Evolutionary conservation across 30 jellyfish, hydroid and myxozoan genomes (phyloP).

Genomic region (Turritopsis rubra): DNA sequence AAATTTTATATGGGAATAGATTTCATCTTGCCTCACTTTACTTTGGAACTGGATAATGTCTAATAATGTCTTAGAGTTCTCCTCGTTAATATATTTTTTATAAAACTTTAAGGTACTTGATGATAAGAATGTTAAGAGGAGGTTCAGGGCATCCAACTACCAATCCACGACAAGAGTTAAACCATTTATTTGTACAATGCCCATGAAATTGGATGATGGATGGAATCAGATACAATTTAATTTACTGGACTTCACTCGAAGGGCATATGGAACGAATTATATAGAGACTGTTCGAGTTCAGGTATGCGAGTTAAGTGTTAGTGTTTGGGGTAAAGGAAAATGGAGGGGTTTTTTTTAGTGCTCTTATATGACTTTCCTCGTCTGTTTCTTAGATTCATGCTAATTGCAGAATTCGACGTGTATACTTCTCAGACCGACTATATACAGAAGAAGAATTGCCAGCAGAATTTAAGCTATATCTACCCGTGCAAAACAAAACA

Average conservation of each 20-base stretch:
- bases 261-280: constrained; percentile 97
- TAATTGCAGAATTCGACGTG: constrained; percentile 98
- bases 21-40: no score
- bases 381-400: constrained; percentile 78
- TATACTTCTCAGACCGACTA: constrained; percentile 94
- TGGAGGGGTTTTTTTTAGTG: no score
- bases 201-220: constrained; percentile 97
- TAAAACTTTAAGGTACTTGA: constrained; percentile 59
- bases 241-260: constrained; percentile 86
- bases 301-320: constrained; percentile 30
- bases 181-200: constrained; percentile 99
- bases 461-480: constrained; percentile 89
- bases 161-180: constrained; percentile 97
- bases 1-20: no score
- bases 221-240: constrained; percentile 99
- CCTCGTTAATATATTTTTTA: background rate
- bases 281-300: constrained; percentile 93
- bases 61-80: background rate
- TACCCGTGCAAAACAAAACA: constrained; percentile 88
- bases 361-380: no score
- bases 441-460: constrained; percentile 98
- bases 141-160: constrained; percentile 98
- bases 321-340: no score
- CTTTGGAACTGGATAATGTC: background rate
- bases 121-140: constrained; percentile 89